Base-by-base conservation (phyloP, 2,888 invertebrate species). In the Apamea sordens region DNA sequence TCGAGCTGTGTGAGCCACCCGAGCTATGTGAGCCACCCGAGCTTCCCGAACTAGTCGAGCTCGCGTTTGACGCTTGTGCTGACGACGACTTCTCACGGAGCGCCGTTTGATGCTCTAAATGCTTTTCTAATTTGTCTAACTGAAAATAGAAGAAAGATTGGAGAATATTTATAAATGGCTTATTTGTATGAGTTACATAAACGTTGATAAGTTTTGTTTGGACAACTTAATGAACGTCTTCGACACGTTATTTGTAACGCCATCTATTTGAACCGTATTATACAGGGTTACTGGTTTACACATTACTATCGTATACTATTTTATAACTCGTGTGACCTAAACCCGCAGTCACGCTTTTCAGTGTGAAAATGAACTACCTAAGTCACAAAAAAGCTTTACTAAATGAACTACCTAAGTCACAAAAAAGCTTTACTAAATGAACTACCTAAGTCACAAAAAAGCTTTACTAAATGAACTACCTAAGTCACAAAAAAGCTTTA, bases 71-170 rank as follows among this genome's bases (percentile, higher is more conserved):
- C 82, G 83, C 78, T 78, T 86, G 88, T 77, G 85, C 59, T 86
- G 64, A 87, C 44, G 83, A 84, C 77, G 73, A 10, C 82, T 92
- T 91, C 70, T 93, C 94, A 32, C 92, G 92, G 71, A 83, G 80
- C 69, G 84, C 82, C 59, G 90, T 91, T 80, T 91, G 91, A 69
- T 92, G 88, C 69, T 92, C 90, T 89, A 93, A 86, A 64, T 94
- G 93, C 90, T 94, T 94, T 83, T 96, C 95, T 93, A 95, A 85
- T 90, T 93, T 94, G 67, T 96, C 96, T 93, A 95, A 92, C 96
- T 96, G 94, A 67, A 71, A 81, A 77, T 47, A 72, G 2, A 15
- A n/a, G 59, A 13, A n/a, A n/a, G 13, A 59, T 13, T n/a, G n/a
- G n/a, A 13, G 6, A 61, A 61, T 61, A 28, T 24, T 24, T 24